A percentile compares a stretch with the other conserved stretches of the same genome.
Conservation (phyloP, 2,888 invertebrate genomes). For the Phyllotreta striolata region DNA sequence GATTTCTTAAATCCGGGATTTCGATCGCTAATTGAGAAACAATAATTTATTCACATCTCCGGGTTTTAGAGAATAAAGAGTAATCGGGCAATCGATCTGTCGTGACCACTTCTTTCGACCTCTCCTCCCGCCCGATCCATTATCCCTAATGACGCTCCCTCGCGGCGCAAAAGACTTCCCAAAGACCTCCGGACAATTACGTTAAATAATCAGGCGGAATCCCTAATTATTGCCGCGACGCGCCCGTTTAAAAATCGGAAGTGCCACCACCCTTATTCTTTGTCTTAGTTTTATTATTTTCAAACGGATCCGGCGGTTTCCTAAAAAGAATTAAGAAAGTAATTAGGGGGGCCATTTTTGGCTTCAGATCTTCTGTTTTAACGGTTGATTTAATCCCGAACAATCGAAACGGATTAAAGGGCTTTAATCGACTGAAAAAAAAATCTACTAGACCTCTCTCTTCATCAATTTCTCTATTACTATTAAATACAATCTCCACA, state of each 20-base stretch:
- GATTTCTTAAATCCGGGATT: conserved; percentile 48
- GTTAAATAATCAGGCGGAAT: conserved; percentile 59
- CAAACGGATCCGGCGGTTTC: conserved; percentile 53
- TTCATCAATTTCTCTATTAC: too few relatives aligned
- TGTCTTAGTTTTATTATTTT: conserved; percentile 53
- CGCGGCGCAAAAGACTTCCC: conserved; percentile 49
- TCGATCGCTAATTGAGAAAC: conserved; percentile 59
- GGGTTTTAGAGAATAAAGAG: conserved; percentile 30
- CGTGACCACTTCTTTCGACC: conserved; percentile 56
- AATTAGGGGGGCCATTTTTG: conserved; percentile 56
- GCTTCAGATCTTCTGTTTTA: conserved; percentile 56
- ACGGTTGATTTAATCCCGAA: conserved; percentile 54
- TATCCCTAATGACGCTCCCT: conserved; percentile 61
- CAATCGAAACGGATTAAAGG: conserved; percentile 47
- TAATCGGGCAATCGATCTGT: conserved; percentile 53
- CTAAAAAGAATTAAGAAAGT: conserved; percentile 56
- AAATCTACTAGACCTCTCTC: too few relatives aligned
- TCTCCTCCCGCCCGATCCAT: conserved; percentile 57
- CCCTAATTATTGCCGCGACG: conserved; percentile 57
- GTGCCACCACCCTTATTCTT: conserved; percentile 50
- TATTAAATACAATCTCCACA: conserved; percentile 4
- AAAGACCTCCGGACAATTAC: conserved; percentile 56
- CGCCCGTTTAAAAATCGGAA: conserved; percentile 57
- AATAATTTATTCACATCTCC: conserved; percentile 57
- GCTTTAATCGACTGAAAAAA: too few relatives aligned